These are phyloP conservation scores for Apolygus lucorum DNA, from an alignment of 1,140 invertebrate species.

Conservation along the genomic window DNA sequence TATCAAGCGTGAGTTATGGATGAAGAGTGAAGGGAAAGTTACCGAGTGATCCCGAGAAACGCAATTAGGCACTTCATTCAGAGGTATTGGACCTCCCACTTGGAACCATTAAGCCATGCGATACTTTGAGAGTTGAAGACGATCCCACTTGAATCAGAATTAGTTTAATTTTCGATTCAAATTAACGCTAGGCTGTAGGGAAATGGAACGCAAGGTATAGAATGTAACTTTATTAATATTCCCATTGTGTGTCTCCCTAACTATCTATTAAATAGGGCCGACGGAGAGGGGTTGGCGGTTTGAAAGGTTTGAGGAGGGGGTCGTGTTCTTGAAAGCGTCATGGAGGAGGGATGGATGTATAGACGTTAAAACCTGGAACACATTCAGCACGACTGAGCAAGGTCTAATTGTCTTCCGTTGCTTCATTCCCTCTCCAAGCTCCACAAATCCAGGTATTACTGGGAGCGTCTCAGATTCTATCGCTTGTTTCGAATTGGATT, in stretches of 20 bases:
- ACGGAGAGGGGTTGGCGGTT: background rate
- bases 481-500: too few relatives aligned
- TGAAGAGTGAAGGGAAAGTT: background rate
- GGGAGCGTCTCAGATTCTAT: too few relatives aligned
- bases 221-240: slow-evolving; percentile 24
- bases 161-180: slow-evolving; percentile 22
- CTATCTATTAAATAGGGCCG: slow-evolving; percentile 11
- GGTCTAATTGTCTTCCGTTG: background rate
- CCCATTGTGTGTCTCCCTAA: slow-evolving; percentile 21
- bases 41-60: slow-evolving; percentile 2
- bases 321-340: background rate
- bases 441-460: background rate
- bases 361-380: background rate
- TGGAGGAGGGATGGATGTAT: background rate
- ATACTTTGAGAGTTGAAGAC: slow-evolving; percentile 15
- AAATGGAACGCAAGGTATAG: slow-evolving; percentile 18
- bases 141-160: slow-evolving; percentile 16
- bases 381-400: background rate
- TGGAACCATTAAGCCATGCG: slow-evolving; percentile 6
- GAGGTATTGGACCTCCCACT: slow-evolving; percentile 8
- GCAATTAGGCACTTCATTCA: slow-evolving; percentile 13
- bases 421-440: background rate
- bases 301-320: background rate
- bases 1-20: slow-evolving; percentile 11
- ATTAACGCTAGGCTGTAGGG: slow-evolving; percentile 18